Evolutionary conservation across 1,140 invertebrate genomes (phyloP), one percentile per base, ranked within the genome.

Genomic region (Halictus rubicundus): DNA sequence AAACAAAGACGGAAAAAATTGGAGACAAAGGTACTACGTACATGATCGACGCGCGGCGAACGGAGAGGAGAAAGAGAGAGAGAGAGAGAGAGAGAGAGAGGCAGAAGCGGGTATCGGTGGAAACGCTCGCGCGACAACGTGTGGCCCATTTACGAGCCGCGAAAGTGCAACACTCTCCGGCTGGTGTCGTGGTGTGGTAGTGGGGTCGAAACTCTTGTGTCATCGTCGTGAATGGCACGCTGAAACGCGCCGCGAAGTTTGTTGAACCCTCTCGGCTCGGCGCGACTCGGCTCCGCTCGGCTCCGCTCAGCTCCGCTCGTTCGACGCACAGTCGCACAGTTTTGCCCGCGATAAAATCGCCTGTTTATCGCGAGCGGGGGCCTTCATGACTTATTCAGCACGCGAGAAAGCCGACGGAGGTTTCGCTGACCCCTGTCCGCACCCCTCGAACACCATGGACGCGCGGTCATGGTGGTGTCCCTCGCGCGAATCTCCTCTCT

Each of bases 371-470:
- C 57, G 49, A 10, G 10, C 74, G 77, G 68, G 88, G 60, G 82
- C 82, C 80, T 88, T 87, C 88, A 89, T 89, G 89, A 88, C 84
- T 90, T 89, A 89, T 90, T 89, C 88, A 90, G 54, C 82, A 81
- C 64, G 39, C 64, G 64, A 19, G 82, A 37, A 37, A 57, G 54
- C 54, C 60, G 12, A 61, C 25, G 16, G 27, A 16, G 75, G 78
- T 76, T 16, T 16, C 14, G 14, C 16, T 16, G 49, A 21, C 14
- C 16, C 49, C 42, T 14, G 10, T 46, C 42, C 42, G 42, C 12
- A 12, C 42, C 42, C 49, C 49, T 6, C 49, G 49, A 5, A 52
- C 19, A 46, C 42, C 42, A 14, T 14, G 12, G 14, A 9, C 8
- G 39, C 39, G 9, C 39, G 39, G 8, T 42, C 39, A 12, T 9